Base-by-base conservation (phyloP, 2,888 invertebrate species). In the Plusia festucae region DNA sequence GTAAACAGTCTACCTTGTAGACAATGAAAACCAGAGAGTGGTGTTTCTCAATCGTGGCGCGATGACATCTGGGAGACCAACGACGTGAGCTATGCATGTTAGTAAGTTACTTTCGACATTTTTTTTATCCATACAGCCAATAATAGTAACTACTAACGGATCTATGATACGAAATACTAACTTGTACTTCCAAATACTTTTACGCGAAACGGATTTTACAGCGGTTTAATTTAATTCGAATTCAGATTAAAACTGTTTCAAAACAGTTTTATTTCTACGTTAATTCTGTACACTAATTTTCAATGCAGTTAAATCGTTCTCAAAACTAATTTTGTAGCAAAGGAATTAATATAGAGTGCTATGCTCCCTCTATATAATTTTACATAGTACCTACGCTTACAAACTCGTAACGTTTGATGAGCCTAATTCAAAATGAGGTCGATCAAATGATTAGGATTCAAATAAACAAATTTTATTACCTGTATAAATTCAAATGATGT, bases 1-100 rank as follows among this genome's bases (percentile, higher is more conserved):
- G 66, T 73, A 82, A 82, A 73, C 66, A 60, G 61, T 64, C 57
- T 65, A 24, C 7, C 27, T 44, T 32, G n/a, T 51, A 63, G 65
- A 77, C 72, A 78, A 82, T 72, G 54, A 34, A 57, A 54, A 54
- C 53, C 22, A 16, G 30, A 51, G 63, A 44, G 55, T 71, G 64
- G 65, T 82, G 59, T 70, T 67, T 68, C 60, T 76, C 64, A 63
- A 62, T 55, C 58, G 63, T 49, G 51, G 32, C n/a, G 65, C 15
- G 11, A 30, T 46, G 16, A 11, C 60, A 32, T n/a, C 13, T 56
- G 27, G 11, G 22, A 46, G 22, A 4, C 0, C 15, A 32, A 40
- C 8, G 18, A 40, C 40, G 18, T 40, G 54, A 34, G 34, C 40
- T 52, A 52, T 24, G n/a, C 15, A 0, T 52, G 52, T 52, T 24